Percentiles rank a stretch among this genome's conserved stretches.
Evolutionary conservation across 2,888 invertebrate genomes (phyloP).

Genomic region (Smittia sp.): DNA sequence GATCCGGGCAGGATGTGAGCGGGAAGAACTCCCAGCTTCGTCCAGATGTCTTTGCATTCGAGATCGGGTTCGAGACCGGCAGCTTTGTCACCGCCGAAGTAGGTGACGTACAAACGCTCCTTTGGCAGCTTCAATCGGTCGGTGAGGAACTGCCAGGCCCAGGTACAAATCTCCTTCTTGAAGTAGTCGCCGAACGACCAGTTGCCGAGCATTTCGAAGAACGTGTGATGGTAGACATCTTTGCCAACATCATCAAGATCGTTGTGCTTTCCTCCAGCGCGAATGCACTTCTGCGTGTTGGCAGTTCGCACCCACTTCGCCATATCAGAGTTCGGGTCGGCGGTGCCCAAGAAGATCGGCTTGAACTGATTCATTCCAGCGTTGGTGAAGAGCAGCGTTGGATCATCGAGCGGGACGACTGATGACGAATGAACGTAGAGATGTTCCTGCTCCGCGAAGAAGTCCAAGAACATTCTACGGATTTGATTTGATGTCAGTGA

Average conservation of each 20-base stretch:
- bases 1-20: slow-evolving; percentile 66
- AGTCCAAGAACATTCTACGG: slow-evolving; percentile 81
- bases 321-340: slow-evolving; percentile 95
- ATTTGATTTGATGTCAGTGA: slow-evolving; percentile 71
- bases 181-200: slow-evolving; percentile 99
- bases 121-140: slow-evolving; percentile 72
- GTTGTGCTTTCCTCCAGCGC: slow-evolving; percentile 99
- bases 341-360: slow-evolving; percentile 94
- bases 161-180: slow-evolving; percentile 93
- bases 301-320: slow-evolving; percentile 82
- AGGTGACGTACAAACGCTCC: slow-evolving; percentile 94
- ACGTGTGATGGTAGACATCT: slow-evolving; percentile 99
- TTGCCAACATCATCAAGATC: slow-evolving; percentile 99
- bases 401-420: slow-evolving; percentile 96
- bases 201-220: slow-evolving; percentile 99
- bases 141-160: slow-evolving; percentile 98
- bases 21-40: slow-evolving; percentile 75
- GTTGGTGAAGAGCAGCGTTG: slow-evolving; percentile 95
- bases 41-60: slow-evolving; percentile 81
- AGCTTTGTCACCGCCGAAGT: slow-evolving; percentile 89
- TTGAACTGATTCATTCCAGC: slow-evolving; percentile 99
- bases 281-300: slow-evolving; percentile 98
- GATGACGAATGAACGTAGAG: slow-evolving; percentile 96
- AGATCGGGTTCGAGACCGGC: slow-evolving; percentile 81
- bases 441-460: slow-evolving; percentile 84